These are phyloP conservation scores for Papilio machaon DNA, from an alignment of 1,140 invertebrate species.

Conservation along the genomic window DNA sequence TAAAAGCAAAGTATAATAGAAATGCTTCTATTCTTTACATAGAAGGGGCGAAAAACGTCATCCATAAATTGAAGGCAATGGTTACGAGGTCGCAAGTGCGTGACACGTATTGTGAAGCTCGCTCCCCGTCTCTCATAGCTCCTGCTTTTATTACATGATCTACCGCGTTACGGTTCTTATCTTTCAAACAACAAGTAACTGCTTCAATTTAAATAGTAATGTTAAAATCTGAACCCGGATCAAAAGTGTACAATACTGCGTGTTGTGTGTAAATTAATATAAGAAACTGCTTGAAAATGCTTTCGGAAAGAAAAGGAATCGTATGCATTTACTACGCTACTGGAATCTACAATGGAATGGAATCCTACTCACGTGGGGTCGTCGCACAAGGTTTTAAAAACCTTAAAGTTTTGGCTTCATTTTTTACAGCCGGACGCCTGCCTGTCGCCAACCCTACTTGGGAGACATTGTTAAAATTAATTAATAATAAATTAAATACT, in stretches of 20 bases:
- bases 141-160: slow-evolving; percentile 53
- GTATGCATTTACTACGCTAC: too few relatives aligned
- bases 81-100: slow-evolving; percentile 68
- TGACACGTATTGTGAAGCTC: slow-evolving; percentile 61
- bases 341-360: too few relatives aligned
- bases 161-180: slow-evolving; percentile 42
- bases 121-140: slow-evolving; percentile 54
- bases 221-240: neutral
- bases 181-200: slow-evolving; percentile 45
- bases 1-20: slow-evolving; percentile 17
- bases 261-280: neutral
- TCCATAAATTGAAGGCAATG: slow-evolving; percentile 67
- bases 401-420: too few relatives aligned
- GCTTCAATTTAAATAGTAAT: neutral
- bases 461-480: too few relatives aligned
- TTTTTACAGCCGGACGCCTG: too few relatives aligned
- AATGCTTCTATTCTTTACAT: slow-evolving; percentile 25
- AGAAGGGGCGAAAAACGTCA: slow-evolving; percentile 52
- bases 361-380: too few relatives aligned
- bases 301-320: too few relatives aligned
- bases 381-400: too few relatives aligned
- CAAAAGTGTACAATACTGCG: neutral
- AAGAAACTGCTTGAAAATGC: too few relatives aligned
- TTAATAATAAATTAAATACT: too few relatives aligned
- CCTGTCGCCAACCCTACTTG: too few relatives aligned